These are phyloP conservation scores for Himalopsyche japonica DNA, from an alignment of 2,888 invertebrate genomes.

Conservation along the genomic window DNA sequence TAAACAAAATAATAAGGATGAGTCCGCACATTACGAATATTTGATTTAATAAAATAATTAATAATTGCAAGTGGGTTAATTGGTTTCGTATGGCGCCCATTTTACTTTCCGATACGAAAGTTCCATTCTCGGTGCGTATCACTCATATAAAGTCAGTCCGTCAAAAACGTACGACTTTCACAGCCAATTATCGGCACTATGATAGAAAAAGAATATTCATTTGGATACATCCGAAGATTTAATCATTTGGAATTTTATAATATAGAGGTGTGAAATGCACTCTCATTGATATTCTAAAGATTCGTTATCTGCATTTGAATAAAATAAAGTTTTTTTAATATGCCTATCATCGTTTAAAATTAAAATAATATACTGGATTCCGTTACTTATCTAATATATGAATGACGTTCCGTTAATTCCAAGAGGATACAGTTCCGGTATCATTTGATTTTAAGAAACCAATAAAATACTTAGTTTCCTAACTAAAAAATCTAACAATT, in stretches of 20 bases:
- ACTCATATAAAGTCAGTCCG: not conserved
- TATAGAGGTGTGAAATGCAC: not conserved
- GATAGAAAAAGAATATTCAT: not conserved
- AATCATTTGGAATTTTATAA: not conserved
- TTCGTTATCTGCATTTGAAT: not conserved
- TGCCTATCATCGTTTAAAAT: not conserved
- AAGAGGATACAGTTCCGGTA: no score
- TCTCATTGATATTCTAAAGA: no score
- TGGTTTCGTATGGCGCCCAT: not conserved
- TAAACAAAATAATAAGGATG: not conserved
- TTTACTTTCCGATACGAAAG: not conserved
- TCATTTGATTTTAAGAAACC: no score
- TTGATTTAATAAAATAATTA: not conserved
- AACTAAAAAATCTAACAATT: no score
- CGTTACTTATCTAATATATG: no score
- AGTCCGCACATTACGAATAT: not conserved
- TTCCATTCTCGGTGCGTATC: not conserved
- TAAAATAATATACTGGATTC: no score
- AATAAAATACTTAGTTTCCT: no score
- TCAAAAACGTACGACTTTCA: not conserved
- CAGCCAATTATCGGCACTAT: not conserved
- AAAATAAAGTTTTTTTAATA: not conserved
- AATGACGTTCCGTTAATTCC: no score
- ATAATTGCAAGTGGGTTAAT: slow-evolving; percentile 1
- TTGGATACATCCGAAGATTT: not conserved